A percentile compares a stretch with the other conserved stretches of the same genome.
phyloP scores from a whole-genome alignment of 2,797 vertebrate species.

The Masticophis lateralis region DNA sequence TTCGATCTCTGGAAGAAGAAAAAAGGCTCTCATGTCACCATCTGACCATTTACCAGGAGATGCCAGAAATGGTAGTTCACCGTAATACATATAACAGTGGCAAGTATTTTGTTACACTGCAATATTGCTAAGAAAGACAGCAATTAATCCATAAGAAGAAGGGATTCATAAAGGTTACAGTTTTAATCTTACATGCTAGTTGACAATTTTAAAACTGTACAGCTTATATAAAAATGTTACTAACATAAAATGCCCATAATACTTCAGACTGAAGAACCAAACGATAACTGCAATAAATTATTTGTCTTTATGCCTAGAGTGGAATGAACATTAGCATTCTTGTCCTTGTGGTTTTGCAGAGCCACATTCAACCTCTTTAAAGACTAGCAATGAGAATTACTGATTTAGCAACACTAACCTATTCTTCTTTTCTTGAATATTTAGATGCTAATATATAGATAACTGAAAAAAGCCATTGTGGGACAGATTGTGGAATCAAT shows the following conservation, averaged over 20 bases:
- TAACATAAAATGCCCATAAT: conserved; percentile 59
- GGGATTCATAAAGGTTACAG: conserved; percentile 37
- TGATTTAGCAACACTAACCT: conserved; percentile 71
- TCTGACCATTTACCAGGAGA: not conserved
- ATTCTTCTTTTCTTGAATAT: conserved; percentile 65
- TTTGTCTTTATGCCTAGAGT: conserved; percentile 73
- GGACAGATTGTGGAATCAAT: conserved; percentile 59
- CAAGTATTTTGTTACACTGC: conserved; percentile 18
- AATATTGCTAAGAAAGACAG: not conserved
- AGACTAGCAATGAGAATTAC: conserved; percentile 76
- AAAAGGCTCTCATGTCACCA: not conserved
- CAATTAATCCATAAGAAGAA: not conserved
- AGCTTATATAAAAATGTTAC: conserved; percentile 35
- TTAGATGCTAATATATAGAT: conserved; percentile 57
- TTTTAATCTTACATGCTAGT: not conserved
- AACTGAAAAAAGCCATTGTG: conserved; percentile 54
- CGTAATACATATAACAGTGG: not conserved
- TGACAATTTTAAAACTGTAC: not conserved
- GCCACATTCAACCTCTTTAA: conserved; percentile 73
- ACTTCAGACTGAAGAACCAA: conserved; percentile 56
- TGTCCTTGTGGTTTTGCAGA: conserved; percentile 75
- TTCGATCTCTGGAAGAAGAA: not conserved
- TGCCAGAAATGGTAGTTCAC: not conserved
- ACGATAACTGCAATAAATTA: conserved; percentile 67
- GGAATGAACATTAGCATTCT: conserved; percentile 72